Evolutionary conservation across 2,113 vertebrate genomes (phyloP), one percentile per base, ranked within the genome.

Genomic region (Pachypanchax playfairii): DNA sequence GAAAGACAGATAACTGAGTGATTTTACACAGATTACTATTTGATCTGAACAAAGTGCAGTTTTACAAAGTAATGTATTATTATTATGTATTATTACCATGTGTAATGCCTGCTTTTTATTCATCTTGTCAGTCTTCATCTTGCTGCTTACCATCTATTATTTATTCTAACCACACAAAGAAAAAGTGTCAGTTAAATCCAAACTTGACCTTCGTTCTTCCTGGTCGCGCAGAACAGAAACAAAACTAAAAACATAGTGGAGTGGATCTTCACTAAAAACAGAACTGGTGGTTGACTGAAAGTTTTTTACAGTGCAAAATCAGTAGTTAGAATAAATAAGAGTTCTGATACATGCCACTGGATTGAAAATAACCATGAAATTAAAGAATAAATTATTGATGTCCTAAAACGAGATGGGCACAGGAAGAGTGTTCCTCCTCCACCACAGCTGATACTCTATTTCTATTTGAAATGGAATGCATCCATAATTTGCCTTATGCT

Each of bases 21-120:
- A 14, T 22, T 59, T 54, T n/a, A 33, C 41, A 14, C 20, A 57
- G 47, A 15, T 71, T 20, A 73, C 59, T 43, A 61, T 41, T 55
- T 44, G 10, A 14, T n/a, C 48, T 51, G 17, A 14, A 22, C 9
- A 28, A 14, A 8, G 22, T 55, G 15, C 36, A 48, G 14, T 17
- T 17, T 17, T n/a, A n/a, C n/a, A n/a, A n/a, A n/a, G n/a, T n/a
- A n/a, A n/a, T n/a, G n/a, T n/a, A n/a, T n/a, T n/a, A n/a, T n/a
- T n/a, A n/a, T n/a, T n/a, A n/a, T 29, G 33, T 11, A 10, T 35
- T 35, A 11, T 35, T 35, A 10, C 11, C 33, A 10, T 7, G 33
- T 10, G 33, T 35, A 35, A 35, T 35, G 5, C 9, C 33, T 35
- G 33, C 33, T 35, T 29, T 50, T 12, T 35, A 44, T 53, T 13